Evolutionary conservation across 2,888 invertebrate genomes (phyloP), one percentile per base, ranked within the genome.

Genomic region (Agrotis segetum): DNA sequence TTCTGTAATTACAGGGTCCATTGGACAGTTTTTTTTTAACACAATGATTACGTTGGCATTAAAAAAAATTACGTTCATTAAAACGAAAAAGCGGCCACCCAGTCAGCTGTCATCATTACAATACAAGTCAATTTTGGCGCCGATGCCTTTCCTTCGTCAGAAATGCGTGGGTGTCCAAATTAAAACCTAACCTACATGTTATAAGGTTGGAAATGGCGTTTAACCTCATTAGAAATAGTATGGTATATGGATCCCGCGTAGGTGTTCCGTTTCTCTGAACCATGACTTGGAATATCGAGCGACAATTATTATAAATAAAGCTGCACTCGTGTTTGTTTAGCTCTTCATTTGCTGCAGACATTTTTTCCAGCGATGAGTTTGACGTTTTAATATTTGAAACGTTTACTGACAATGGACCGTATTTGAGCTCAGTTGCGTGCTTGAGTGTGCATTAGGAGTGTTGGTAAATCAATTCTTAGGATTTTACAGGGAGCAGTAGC

Each of bases 271-370:
- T 96, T 92, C 93, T 89, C 88, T 86, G 94, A 95, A 96, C 83
- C 89, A 92, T 96, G 96, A 96, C 96, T 93, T 84, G 94, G 90
- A 85, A 87, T 88, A 88, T 89, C 85, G 79, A 84, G 79, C 88
- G 89, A 92, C 92, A 95, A 95, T 95, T 95, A 95, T 94, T 91
- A 92, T 94, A 93, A 94, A 94, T 94, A 95, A 95, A 93, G 91
- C 92, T 89, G 85, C 89, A 90, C 91, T 92, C 92, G 80, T 95
- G 91, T 95, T 96, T 95, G 94, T 93, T 95, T 92, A 95, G 91
- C 94, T 93, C 95, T 95, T 95, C 95, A 95, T 95, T 95, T 93
- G 92, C 90, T 91, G 88, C 91, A 91, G 90, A 89, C 88, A 90
- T 93, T 93, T 92, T 91, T 92, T 90, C 83, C 68, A 79, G 71